These are phyloP conservation scores for Calyptommatus sinebrachiatus DNA, from an alignment of 2,113 vertebrate species.

Conservation along the genomic window DNA sequence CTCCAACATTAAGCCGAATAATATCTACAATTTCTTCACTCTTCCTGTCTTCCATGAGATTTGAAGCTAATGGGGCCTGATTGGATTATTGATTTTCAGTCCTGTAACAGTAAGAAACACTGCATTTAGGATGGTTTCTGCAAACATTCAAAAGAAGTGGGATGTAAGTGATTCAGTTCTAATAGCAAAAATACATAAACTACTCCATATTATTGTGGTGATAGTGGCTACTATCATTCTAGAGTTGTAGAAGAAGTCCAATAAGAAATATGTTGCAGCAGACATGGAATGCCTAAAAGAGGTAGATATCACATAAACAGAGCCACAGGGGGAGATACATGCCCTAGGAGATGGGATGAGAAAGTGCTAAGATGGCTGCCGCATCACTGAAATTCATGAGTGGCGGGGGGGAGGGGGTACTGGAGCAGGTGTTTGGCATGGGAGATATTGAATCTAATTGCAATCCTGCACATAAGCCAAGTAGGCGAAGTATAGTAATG, in stretches of 20 bases:
- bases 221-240: too few relatives aligned
- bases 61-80: neutral
- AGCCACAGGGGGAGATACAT: too few relatives aligned
- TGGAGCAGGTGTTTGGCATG: too few relatives aligned
- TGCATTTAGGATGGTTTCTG: neutral
- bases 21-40: slow-evolving; percentile 50
- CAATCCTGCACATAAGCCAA: too few relatives aligned
- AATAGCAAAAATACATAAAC: neutral
- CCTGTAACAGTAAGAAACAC: slow-evolving; percentile 10
- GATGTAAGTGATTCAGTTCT: neutral
- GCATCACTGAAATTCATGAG: too few relatives aligned
- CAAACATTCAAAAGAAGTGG: neutral
- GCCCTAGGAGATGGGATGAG: too few relatives aligned
- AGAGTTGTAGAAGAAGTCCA: neutral
- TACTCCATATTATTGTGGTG: too few relatives aligned
- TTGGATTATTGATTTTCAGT: rapidly evolving
- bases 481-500: too few relatives aligned
- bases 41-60: slow-evolving; percentile 53
- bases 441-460: too few relatives aligned
- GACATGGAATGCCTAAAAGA: neutral
- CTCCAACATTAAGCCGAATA: slow-evolving; percentile 66
- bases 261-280: neutral
- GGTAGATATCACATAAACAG: too few relatives aligned
- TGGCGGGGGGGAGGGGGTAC: too few relatives aligned
- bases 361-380: too few relatives aligned